Conservation (phyloP, 1,140 invertebrate species). For the Mizuhopecten yessoensis region DNA sequence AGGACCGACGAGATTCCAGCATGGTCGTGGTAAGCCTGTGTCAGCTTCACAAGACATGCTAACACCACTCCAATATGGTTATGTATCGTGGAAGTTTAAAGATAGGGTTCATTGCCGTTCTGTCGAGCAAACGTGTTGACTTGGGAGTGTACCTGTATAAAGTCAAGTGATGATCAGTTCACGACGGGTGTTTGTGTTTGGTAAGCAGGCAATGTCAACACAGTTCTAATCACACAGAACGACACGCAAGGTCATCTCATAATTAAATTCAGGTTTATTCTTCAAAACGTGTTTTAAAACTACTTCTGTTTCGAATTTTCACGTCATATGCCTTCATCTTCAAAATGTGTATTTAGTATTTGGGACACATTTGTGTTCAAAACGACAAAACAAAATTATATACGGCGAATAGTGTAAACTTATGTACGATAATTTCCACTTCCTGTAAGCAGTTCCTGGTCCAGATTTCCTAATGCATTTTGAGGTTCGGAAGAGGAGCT, state of each 20-base stretch:
- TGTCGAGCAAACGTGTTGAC: not conserved
- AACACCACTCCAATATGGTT: not conserved
- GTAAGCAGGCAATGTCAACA: not conserved
- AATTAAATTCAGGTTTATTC: not conserved
- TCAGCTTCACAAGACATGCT: not conserved
- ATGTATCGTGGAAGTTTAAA: not conserved
- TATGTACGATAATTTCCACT: not conserved
- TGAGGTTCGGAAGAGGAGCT: not conserved
- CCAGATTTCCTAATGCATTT: not conserved
- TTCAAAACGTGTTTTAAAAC: not conserved
- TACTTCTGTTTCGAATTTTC: not conserved
- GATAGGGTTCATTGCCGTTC: not conserved
- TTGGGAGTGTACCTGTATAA: not conserved
- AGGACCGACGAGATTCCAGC: not conserved
- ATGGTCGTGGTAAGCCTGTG: not conserved
- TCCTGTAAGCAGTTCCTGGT: not conserved
- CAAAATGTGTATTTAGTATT: no score
- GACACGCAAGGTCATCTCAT: not conserved
- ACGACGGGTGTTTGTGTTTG: not conserved
- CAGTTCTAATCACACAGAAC: not conserved
- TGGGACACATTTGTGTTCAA: not conserved
- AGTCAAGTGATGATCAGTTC: not conserved
- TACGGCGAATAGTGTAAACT: not conserved
- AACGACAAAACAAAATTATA: not conserved
- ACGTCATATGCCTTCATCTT: not conserved